phyloP scores from a whole-genome alignment of 2,113 vertebrate species.

The Psettodes erumei region DNA sequence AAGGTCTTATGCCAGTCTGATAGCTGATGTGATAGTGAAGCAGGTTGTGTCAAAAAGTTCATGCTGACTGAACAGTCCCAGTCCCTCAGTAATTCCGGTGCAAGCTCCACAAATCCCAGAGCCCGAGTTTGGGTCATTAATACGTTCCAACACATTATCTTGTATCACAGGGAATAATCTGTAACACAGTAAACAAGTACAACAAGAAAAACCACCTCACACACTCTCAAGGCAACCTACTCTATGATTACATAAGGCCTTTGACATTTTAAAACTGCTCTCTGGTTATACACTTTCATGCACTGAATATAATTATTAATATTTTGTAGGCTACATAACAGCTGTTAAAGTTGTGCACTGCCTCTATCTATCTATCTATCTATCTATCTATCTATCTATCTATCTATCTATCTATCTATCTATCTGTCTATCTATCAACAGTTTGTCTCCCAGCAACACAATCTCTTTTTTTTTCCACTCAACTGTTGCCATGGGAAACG shows the following conservation, averaged over 20 bases:
- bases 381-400: background rate
- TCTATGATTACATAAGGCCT: conserved; percentile 28
- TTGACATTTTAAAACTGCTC: conserved; percentile 38
- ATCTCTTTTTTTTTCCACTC: background rate
- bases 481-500: background rate
- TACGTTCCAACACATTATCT: too few relatives aligned
- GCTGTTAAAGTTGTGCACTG: conserved; percentile 16
- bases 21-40: too few relatives aligned
- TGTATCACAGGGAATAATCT: too few relatives aligned
- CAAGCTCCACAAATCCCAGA: too few relatives aligned
- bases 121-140: background rate
- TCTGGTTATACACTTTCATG: conserved; percentile 1
- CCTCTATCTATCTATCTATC: background rate
- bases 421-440: too few relatives aligned
- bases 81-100: too few relatives aligned
- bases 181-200: too few relatives aligned
- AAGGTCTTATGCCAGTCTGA: too few relatives aligned
- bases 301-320: conserved; percentile 23
- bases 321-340: conserved; percentile 32
- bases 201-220: too few relatives aligned
- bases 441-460: background rate
- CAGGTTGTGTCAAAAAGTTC: background rate
- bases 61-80: too few relatives aligned
- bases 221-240: background rate
- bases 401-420: background rate